Percentiles rank a stretch among this genome's conserved stretches.
These are phyloP conservation scores for Pagetopsis macropterus DNA, from an alignment of 2,797 vertebrate species.

Conservation along the genomic window DNA sequence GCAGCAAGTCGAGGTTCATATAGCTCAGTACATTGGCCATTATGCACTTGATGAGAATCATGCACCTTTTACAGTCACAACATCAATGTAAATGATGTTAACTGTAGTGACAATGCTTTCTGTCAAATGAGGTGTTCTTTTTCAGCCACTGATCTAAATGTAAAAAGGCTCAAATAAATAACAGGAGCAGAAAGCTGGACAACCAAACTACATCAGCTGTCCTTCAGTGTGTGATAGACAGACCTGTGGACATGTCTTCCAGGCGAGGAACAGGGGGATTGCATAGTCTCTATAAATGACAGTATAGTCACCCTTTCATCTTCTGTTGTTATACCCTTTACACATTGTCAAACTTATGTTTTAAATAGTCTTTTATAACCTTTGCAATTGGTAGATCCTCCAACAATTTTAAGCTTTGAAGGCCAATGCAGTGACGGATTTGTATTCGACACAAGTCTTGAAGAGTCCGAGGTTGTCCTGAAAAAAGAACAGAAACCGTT, in stretches of 20 bases:
- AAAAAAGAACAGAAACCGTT: constrained; percentile 39
- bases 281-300: constrained; percentile 90
- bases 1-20: constrained; percentile 5
- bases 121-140: constrained; percentile 32
- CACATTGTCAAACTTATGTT: constrained; percentile 97
- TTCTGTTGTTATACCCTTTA: constrained; percentile 75
- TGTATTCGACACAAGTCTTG: constrained; percentile 98
- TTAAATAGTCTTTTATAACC: constrained; percentile 99
- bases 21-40: constrained; percentile 2
- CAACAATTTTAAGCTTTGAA: constrained; percentile 95
- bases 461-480: constrained; percentile 94
- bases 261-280: constrained; percentile 88
- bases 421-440: constrained; percentile 96
- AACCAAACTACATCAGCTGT: constrained; percentile 13
- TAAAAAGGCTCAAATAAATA: constrained; percentile 21
- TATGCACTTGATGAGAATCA: constrained; percentile 14
- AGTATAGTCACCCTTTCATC: constrained; percentile 76
- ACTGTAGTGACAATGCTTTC: constrained; percentile 19
- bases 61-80: constrained; percentile 22
- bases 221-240: constrained; percentile 65
- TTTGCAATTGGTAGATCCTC: constrained; percentile 97
- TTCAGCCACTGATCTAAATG: neutral
- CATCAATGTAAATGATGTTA: constrained; percentile 22
- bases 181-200: neutral
- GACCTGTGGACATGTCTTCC: constrained; percentile 83